Conservation (phyloP, 2,888 invertebrate genomes). For the Limnephilus marmoratus region DNA sequence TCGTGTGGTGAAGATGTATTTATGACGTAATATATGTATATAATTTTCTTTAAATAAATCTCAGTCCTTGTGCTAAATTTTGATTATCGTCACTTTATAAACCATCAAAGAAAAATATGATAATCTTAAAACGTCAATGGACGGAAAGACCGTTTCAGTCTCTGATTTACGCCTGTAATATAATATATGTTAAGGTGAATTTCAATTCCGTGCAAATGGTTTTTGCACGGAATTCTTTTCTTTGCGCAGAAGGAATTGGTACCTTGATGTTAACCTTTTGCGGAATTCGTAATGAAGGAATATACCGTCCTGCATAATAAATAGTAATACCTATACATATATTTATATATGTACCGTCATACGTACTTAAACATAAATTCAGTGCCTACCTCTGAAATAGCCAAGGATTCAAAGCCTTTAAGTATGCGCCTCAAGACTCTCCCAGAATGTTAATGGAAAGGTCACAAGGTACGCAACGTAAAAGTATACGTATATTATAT, state of each 20-base stretch:
- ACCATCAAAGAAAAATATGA: background rate
- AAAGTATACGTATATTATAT: background rate
- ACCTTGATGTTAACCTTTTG: background rate
- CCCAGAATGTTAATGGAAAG: background rate
- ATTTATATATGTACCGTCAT: background rate
- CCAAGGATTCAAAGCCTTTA: background rate
- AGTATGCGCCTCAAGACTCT: background rate
- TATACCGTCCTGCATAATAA: background rate
- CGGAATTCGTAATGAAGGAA: background rate
- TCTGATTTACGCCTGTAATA: background rate
- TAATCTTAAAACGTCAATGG: background rate
- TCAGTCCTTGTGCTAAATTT: constrained; percentile 6
- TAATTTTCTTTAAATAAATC: background rate
- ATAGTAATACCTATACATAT: background rate
- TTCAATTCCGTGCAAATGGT: background rate
- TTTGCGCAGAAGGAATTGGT: background rate
- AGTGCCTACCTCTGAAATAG: background rate
- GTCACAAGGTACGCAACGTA: background rate
- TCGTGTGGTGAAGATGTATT: background rate
- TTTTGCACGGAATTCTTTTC: background rate
- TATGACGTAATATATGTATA: constrained; percentile 4
- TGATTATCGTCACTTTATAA: constrained; percentile 7
- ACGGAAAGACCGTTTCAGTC: background rate
- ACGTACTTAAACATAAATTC: background rate
- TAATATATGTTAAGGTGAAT: background rate